Evolutionary conservation across 2,888 invertebrate species (phyloP).

Genomic region (Mythimna impura): DNA sequence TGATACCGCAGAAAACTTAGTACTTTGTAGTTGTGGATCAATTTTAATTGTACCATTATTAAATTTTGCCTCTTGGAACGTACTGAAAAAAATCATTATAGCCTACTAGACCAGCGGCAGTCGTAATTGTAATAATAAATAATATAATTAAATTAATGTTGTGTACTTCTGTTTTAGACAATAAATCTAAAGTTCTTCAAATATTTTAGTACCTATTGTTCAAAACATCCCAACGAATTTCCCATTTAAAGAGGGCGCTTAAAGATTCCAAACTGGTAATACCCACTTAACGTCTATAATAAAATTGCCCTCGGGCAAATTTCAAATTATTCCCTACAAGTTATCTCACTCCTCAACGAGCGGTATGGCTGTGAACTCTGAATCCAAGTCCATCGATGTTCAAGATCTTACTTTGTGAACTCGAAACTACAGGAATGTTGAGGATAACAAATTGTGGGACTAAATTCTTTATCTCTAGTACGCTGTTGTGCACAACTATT

Average conservation of each 20-base stretch:
- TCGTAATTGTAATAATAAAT: too few relatives aligned
- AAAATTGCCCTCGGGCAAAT: conserved; percentile 64
- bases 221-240: conserved; percentile 42
- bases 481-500: conserved; percentile 33
- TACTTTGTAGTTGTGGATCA: too few relatives aligned
- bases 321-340: conserved; percentile 66
- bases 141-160: too few relatives aligned
- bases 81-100: too few relatives aligned
- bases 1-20: too few relatives aligned
- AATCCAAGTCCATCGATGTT: conserved; percentile 45
- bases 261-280: conserved; percentile 62
- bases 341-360: conserved; percentile 53
- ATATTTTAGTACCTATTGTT: conserved; percentile 46
- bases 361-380: conserved; percentile 50
- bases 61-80: too few relatives aligned
- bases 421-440: conserved; percentile 47
- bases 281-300: conserved; percentile 62
- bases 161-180: neutral
- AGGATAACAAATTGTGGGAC: conserved; percentile 31
- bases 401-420: conserved; percentile 54
- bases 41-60: too few relatives aligned
- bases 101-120: too few relatives aligned
- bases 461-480: conserved; percentile 25
- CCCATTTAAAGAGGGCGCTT: conserved; percentile 54
- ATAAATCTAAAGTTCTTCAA: conserved; percentile 37